Evolutionary conservation across 2,797 vertebrate species (phyloP).

Genomic region (Onychomys arenicola): DNA sequence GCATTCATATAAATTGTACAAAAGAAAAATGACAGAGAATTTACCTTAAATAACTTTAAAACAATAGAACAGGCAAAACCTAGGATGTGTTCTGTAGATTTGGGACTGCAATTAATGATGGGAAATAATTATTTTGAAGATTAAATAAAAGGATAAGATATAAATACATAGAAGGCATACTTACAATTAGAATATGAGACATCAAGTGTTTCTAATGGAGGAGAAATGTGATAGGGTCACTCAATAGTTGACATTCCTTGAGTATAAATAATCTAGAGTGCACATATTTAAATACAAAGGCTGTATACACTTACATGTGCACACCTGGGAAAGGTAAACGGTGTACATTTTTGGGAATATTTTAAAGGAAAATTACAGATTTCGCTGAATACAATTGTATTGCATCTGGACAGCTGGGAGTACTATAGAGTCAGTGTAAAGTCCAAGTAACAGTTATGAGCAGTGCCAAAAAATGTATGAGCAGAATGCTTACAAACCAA

Average conservation of each 20-base stretch:
- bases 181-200: conserved; percentile 29
- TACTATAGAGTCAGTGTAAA: background rate
- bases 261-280: background rate
- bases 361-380: conserved; percentile 19
- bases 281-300: conserved; percentile 9
- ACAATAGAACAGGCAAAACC: conserved; percentile 18
- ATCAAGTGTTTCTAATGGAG: background rate
- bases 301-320: too few relatives aligned
- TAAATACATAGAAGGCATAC: background rate
- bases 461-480: background rate
- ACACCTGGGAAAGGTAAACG: background rate
- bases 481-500: background rate
- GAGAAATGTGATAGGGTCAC: background rate
- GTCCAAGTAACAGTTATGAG: conserved; percentile 21
- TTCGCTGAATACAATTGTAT: background rate
- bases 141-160: background rate
- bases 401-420: background rate
- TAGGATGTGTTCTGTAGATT: background rate
- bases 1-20: background rate
- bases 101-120: background rate
- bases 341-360: background rate
- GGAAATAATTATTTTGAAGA: conserved; percentile 21
- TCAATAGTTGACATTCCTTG: background rate
- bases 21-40: background rate
- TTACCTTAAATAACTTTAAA: background rate